Percentiles rank a stretch among this genome's conserved stretches.
Evolutionary conservation across 2,888 invertebrate species (phyloP).

Genomic region (Trissonchulus latispiculum): DNA sequence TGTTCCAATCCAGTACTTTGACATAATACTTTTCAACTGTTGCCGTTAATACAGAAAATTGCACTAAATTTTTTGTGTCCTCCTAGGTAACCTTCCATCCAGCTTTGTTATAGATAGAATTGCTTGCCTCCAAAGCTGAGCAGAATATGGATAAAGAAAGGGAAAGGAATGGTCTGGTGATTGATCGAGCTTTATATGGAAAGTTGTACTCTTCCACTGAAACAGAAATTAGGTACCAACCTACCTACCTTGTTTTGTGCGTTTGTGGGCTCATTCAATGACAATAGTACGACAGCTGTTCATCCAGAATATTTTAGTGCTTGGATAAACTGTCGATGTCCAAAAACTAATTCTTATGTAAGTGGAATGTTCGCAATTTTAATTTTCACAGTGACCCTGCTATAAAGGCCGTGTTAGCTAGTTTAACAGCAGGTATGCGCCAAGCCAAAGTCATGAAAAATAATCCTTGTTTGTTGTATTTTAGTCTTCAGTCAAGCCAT

Average conservation of each 20-base stretch:
- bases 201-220: conserved; percentile 4
- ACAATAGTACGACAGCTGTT: no score
- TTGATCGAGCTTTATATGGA: conserved; percentile 17
- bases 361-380: no score
- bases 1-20: not conserved
- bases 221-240: not conserved
- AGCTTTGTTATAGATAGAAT: not conserved
- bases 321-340: no score
- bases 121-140: not conserved
- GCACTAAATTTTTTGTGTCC: not conserved
- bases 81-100: not conserved
- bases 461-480: not conserved
- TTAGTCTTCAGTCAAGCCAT: not conserved
- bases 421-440: no score
- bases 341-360: no score
- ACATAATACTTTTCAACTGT: no score
- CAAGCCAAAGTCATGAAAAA: not conserved
- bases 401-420: no score
- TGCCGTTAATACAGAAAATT: no score
- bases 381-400: no score
- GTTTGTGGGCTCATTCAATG: no score
- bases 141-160: not conserved
- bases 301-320: no score
- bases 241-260: no score
- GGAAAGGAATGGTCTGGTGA: conserved; percentile 2